phyloP scores from a whole-genome alignment of 2,113 vertebrate genomes.

The Urocolius indicus region DNA sequence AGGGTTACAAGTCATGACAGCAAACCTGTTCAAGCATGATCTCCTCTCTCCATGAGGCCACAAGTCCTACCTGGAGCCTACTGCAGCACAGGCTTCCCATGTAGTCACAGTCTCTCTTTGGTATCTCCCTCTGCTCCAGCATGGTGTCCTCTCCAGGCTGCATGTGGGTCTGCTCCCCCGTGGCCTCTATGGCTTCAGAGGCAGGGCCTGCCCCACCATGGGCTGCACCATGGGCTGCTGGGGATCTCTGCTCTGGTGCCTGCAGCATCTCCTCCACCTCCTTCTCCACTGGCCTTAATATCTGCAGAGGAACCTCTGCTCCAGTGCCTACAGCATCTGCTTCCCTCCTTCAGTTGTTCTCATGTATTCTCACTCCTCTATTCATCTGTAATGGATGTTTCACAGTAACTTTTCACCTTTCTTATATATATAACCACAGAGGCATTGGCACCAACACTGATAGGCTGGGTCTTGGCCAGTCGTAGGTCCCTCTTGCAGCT shows the following conservation, averaged over 20 bases:
- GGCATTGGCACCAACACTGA: neutral
- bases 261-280: neutral
- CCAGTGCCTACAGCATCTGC: fast-evolving
- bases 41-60: neutral
- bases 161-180: neutral
- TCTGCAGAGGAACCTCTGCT: neutral
- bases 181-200: fast-evolving
- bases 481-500: neutral
- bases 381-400: neutral
- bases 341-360: neutral
- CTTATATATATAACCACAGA: neutral
- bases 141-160: neutral
- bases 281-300: neutral
- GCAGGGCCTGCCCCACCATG: neutral
- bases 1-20: fast-evolving
- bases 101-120: neutral
- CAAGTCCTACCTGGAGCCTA: neutral
- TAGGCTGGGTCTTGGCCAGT: neutral
- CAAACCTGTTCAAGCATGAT: neutral
- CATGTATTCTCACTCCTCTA: neutral
- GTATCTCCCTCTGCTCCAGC: neutral
- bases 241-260: neutral
- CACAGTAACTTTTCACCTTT: neutral
- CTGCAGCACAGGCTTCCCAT: no score
- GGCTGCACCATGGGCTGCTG: neutral